phyloP scores from a whole-genome alignment of 1,140 invertebrate species.

The Gryllus bimaculatus region DNA sequence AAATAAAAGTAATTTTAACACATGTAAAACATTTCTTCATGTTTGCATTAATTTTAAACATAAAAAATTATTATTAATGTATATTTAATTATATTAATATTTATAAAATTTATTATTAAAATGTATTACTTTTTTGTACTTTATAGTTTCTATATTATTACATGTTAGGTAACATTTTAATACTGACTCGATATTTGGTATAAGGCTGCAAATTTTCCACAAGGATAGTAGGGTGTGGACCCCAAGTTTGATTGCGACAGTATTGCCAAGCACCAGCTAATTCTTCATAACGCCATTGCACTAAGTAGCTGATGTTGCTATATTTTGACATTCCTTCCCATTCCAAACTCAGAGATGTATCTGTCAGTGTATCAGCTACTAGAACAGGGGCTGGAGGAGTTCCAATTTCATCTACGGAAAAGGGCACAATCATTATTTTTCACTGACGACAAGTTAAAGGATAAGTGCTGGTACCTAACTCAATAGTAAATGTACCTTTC shows the following conservation, averaged over 20 bases:
- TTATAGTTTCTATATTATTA: too few relatives aligned
- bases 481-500: constrained; percentile 42
- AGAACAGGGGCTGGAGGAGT: constrained; percentile 61
- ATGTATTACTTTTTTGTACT: too few relatives aligned
- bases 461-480: background rate
- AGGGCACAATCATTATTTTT: background rate
- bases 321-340: constrained; percentile 54
- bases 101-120: too few relatives aligned
- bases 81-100: too few relatives aligned
- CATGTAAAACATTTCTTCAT: too few relatives aligned
- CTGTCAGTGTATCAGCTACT: constrained; percentile 60
- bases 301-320: constrained; percentile 53
- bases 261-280: constrained; percentile 59
- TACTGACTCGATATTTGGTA: constrained; percentile 73
- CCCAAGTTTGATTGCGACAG: constrained; percentile 57
- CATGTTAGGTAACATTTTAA: background rate
- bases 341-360: constrained; percentile 65
- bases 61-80: too few relatives aligned
- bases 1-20: background rate
- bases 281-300: constrained; percentile 67
- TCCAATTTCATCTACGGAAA: constrained; percentile 48
- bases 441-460: background rate
- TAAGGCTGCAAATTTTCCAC: constrained; percentile 74
- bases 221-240: constrained; percentile 50
- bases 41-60: too few relatives aligned